A percentile compares a stretch with the other conserved stretches of the same genome.
phyloP scores from a whole-genome alignment of 1,140 invertebrate genomes.

The Microplitis mediator region DNA sequence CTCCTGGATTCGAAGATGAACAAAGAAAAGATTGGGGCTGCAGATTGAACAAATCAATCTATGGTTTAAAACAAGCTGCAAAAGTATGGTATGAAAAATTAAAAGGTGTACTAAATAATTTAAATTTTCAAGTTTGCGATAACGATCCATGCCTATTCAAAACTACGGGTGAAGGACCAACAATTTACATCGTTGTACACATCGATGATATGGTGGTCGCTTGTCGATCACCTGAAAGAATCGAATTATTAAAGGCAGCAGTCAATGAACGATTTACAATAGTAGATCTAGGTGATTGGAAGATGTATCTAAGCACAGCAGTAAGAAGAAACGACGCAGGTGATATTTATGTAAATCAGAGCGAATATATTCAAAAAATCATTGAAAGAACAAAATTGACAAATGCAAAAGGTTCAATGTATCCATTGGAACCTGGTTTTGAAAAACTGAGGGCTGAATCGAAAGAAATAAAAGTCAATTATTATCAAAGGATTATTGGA shows the following conservation, averaged over 20 bases:
- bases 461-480: not conserved
- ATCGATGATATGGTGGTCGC: slow-evolving; percentile 44
- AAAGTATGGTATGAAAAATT: slow-evolving; percentile 42
- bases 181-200: slow-evolving; percentile 42
- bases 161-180: slow-evolving; percentile 27
- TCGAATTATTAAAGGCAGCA: not conserved
- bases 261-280: not conserved
- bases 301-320: not conserved
- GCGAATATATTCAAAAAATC: not conserved
- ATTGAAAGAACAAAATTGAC: not conserved
- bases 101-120: slow-evolving; percentile 34
- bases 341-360: slow-evolving; percentile 2
- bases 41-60: slow-evolving; percentile 44
- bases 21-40: slow-evolving; percentile 36
- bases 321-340: not conserved
- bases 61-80: slow-evolving; percentile 50
- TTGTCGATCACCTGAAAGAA: not conserved
- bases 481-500: slow-evolving; percentile 45
- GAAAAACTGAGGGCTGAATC: not conserved
- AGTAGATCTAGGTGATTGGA: not conserved
- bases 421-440: slow-evolving; percentile 3
- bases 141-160: slow-evolving; percentile 48
- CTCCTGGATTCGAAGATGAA: slow-evolving; percentile 31
- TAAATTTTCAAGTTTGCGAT: slow-evolving; percentile 37
- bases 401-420: not conserved